Base-by-base conservation (phyloP, 2,113 vertebrate species). In the Carassius auratus region DNA sequence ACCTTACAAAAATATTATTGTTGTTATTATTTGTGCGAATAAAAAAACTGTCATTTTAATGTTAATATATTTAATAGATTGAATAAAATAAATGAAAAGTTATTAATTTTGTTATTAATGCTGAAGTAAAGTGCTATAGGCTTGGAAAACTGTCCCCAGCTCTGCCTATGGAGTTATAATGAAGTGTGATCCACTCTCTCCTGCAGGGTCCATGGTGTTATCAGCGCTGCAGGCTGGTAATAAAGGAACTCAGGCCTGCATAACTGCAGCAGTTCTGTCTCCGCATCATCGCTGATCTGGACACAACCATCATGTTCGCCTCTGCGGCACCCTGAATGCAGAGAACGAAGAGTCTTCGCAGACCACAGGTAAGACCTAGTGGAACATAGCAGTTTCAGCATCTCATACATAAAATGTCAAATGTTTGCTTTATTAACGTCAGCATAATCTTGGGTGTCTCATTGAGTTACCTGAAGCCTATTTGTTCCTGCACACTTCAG, bases 231-330 rank as follows among this genome's bases (percentile, higher is more conserved):
- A 99, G 92, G 98, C 98, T 3, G 98, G 98, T 57, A 99, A 99
- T 93, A 98, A 97, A 91, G 98, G 98, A 75, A 99, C 98, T 0
- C 98, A 99, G 91, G 98, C 98, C 23, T 99, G 98, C 83, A 99
- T 99, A 89, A 99, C 98, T 0, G 98, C 98, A 0, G 97, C 96
- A 96, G 97, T 6, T 97, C 98, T 0, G 98, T 99, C 77, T 98
- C 98, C 0, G 98, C 64, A 99, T 99, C 90, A 99, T 99, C 14
- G 98, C 97, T 0, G 98, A 99, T 92, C 94, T 99, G 86, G 98
- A 99, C 92, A 99, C 98, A 77, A 99, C 98, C 83, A 99, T 99
- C 94, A 99, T 99, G 98, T 99, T 99, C 66, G 98, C 98, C 26
- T 97, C 98, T 0, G 98, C 98, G 98, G 98, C 84, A 99, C 98